Base-by-base conservation (phyloP, 2,888 invertebrate genomes). In the Eupeodes latifasciatus region DNA sequence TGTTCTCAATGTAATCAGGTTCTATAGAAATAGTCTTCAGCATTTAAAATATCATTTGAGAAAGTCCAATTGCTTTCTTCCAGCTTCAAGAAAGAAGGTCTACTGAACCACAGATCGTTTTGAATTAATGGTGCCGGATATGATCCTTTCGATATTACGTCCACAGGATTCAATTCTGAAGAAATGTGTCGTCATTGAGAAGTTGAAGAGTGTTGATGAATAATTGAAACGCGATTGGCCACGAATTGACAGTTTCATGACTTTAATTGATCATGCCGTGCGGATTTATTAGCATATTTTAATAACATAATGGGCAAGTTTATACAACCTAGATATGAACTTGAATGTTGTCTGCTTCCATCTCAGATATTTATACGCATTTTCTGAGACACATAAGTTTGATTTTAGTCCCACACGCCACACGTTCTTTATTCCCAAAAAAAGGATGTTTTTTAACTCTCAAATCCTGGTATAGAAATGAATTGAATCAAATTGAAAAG, bases 391-490 rank as follows among this genome's bases (percentile, higher is more conserved):
- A 44, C 55, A 57, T 34, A 36, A 55, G 61, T 77, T 76, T 80
- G 47, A 36, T 72, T 51, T 16, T 47, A 49, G n/a, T 57, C 47
- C 44, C 27, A 67, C 62, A 55, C 40, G 2, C 2, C 27, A 27
- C 3, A 27, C 27, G 27, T 62, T 36, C 4, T 14, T 34, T 10
- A 3, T 66, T 72, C 53, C 11, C 16, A 47, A 67, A 83, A 66
- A 78, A 72, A 72, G 49, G 16, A 67, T 74, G 1, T 59, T 61
- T 78, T 84, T 55, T 67, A 84, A 79, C 74, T 69, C 64, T 14
- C 75, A 84, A 53, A 76, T 66, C 51, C 76, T 76, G 69, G 40
- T 72, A 83, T 59, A 72, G 14, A 71, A 40, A 77, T 34, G 40
- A 34, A 16, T 55, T 57, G 66, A 67, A 49, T 72, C 64, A 66